Percentiles rank a stretch among this genome's conserved stretches.
Evolutionary conservation across 2,113 vertebrate genomes (phyloP).

Genomic region (Dasypus novemcinctus): DNA sequence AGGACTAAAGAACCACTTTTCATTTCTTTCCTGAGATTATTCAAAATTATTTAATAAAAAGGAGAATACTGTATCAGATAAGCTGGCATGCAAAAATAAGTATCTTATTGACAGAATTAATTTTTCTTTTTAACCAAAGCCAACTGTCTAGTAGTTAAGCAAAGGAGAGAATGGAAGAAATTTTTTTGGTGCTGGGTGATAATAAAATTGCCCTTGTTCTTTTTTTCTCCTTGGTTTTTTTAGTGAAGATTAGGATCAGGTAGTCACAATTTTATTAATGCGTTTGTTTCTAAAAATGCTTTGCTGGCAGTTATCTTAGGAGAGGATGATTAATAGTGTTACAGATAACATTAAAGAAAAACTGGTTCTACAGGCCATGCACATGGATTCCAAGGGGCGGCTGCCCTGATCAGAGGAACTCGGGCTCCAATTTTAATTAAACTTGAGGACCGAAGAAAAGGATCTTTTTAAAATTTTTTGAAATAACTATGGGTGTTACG

Average conservation of each 20-base stretch:
- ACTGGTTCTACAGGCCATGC: not conserved
- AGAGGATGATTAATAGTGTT: conserved; percentile 25
- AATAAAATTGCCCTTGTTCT: conserved; percentile 14
- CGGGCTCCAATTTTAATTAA: conserved; percentile 58
- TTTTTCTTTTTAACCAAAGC: not conserved
- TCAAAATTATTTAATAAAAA: conserved; percentile 8
- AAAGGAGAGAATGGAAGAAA: not conserved
- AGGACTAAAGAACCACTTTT: not conserved
- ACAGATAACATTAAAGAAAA: conserved; percentile 39
- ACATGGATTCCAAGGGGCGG: not conserved
- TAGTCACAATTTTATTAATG: conserved; percentile 2
- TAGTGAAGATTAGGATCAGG: conserved; percentile 1
- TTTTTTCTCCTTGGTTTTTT: not conserved
- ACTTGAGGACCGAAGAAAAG: conserved; percentile 42
- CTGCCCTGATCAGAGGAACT: conserved; percentile 12
- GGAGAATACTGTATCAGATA: not conserved
- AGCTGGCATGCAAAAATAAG: not conserved
- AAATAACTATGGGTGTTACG: conserved; percentile 30
- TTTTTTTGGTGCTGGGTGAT: conserved; percentile 2
- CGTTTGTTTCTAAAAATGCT: conserved; percentile 42
- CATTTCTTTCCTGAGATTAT: conserved; percentile 1
- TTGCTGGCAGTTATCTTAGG: conserved; percentile 18
- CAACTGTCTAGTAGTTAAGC: not conserved
- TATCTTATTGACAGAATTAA: conserved; percentile 13
- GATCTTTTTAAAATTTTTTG: not conserved